Evolutionary conservation across 2,888 invertebrate genomes (phyloP).

Genomic region (Temnothorax ravouxi): DNA sequence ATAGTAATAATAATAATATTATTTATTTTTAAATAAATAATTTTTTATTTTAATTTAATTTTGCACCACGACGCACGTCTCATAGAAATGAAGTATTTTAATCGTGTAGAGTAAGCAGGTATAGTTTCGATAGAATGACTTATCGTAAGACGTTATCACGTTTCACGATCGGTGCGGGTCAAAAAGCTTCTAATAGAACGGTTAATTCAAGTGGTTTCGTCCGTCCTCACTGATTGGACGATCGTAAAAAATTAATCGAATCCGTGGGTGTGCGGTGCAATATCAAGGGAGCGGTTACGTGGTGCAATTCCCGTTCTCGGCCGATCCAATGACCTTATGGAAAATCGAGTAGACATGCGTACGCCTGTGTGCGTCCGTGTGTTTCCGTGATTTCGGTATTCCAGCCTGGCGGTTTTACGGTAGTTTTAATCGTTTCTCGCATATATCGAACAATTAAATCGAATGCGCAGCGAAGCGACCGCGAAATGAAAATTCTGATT

Average conservation of each 20-base stretch:
- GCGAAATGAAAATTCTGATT: constrained; percentile 46
- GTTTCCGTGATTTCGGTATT: constrained; percentile 34
- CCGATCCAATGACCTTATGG: constrained; percentile 58
- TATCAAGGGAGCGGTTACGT: constrained; percentile 59
- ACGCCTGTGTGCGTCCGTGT: not conserved
- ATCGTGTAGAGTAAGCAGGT: not conserved
- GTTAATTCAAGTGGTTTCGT: constrained; percentile 61
- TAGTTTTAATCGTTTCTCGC: constrained; percentile 50
- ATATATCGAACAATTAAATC: constrained; percentile 51
- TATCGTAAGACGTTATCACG: constrained; percentile 34
- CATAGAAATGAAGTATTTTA: not conserved
- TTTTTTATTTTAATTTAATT: constrained; percentile 6
- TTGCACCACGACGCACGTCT: not conserved
- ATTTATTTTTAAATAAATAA: not conserved
- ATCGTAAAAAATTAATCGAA: constrained; percentile 66
- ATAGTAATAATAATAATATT: not conserved
- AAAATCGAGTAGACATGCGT: constrained; percentile 55
- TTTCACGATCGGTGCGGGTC: not conserved
- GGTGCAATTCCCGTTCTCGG: constrained; percentile 62
- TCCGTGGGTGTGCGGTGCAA: constrained; percentile 46
- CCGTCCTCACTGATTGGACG: constrained; percentile 51
- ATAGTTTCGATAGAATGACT: constrained; percentile 2
- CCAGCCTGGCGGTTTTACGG: constrained; percentile 43
- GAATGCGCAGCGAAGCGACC: constrained; percentile 23
- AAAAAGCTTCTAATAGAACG: constrained; percentile 57